These are phyloP conservation scores for Alentia gelatinosa DNA, from an alignment of 2,888 invertebrate genomes.

Conservation along the genomic window DNA sequence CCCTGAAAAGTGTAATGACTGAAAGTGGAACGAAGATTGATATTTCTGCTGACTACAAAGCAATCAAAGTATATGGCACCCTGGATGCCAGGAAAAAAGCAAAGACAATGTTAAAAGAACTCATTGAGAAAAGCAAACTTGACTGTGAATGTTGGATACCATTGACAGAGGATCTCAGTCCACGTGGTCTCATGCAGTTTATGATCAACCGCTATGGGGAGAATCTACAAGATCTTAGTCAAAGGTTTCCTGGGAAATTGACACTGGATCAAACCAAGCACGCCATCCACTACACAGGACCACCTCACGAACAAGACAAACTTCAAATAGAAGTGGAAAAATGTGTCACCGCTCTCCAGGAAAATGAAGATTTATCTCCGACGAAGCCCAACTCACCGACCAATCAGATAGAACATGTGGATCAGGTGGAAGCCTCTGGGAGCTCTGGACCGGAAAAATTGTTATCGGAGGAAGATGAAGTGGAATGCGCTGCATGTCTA, in stretches of 20 bases:
- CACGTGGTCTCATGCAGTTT: slow-evolving; percentile 22
- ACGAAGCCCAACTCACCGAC: background rate
- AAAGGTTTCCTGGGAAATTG: background rate
- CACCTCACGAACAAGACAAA: background rate
- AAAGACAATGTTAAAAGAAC: background rate
- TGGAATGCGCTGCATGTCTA: slow-evolving; percentile 32
- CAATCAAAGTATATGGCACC: background rate
- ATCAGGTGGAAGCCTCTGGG: background rate
- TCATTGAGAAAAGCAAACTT: slow-evolving; percentile 6
- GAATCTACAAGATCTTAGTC: background rate
- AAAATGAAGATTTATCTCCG: background rate
- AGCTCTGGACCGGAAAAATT: background rate
- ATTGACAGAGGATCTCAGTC: slow-evolving; percentile 5
- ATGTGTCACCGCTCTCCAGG: slow-evolving; percentile 1
- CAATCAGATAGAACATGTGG: background rate
- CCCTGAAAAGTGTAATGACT: background rate
- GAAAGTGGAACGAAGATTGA: slow-evolving; percentile 12
- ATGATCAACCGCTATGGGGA: slow-evolving; percentile 44
- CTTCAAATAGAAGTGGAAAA: background rate
- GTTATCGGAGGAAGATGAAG: background rate
- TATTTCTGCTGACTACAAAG: slow-evolving; percentile 18
- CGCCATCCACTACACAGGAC: slow-evolving; percentile 19
- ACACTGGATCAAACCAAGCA: slow-evolving; percentile 26
- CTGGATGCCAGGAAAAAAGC: background rate
- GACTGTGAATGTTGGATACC: slow-evolving; percentile 19